Percentiles rank a stretch among this genome's conserved stretches.
These are phyloP conservation scores for Linyphia triangularis DNA, from an alignment of 2,888 invertebrate genomes.

Conservation along the genomic window DNA sequence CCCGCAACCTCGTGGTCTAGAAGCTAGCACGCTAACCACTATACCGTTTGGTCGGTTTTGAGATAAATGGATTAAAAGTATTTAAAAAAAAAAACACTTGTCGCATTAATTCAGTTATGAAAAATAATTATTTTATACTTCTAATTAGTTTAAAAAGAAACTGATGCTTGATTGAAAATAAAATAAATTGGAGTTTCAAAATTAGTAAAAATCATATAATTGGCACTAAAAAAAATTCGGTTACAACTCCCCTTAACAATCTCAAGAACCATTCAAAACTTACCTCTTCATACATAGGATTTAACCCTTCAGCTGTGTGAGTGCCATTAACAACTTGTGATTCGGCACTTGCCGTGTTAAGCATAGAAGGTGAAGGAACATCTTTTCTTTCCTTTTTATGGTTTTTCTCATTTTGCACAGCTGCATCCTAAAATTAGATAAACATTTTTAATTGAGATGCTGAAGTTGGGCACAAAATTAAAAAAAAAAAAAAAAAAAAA, in stretches of 20 bases:
- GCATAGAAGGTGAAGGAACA: conserved; percentile 85
- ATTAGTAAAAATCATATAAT: too few species aligned
- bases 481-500: too few species aligned
- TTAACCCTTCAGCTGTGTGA: conserved; percentile 88
- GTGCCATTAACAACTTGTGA: conserved; percentile 90
- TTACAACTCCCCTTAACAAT: neutral
- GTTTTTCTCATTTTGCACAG: conserved; percentile 22
- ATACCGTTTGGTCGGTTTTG: too few species aligned
- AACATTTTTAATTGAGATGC: too few species aligned
- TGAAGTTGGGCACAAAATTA: too few species aligned
- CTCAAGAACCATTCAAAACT: neutral
- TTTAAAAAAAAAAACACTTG: neutral
- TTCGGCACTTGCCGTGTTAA: conserved; percentile 95
- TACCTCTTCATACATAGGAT: conserved; percentile 91
- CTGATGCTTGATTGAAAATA: neutral
- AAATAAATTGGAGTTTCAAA: neutral
- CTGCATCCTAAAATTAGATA: conserved; percentile 4
- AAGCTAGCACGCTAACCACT: too few species aligned
- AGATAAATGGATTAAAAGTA: too few species aligned
- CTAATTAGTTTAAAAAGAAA: neutral
- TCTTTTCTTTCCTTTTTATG: conserved; percentile 60
- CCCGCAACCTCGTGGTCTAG: too few species aligned
- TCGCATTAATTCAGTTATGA: neutral
- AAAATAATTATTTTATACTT: neutral
- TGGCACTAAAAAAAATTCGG: neutral